phyloP scores from a whole-genome alignment of 2,888 invertebrate species.

The Acronicta psi region DNA sequence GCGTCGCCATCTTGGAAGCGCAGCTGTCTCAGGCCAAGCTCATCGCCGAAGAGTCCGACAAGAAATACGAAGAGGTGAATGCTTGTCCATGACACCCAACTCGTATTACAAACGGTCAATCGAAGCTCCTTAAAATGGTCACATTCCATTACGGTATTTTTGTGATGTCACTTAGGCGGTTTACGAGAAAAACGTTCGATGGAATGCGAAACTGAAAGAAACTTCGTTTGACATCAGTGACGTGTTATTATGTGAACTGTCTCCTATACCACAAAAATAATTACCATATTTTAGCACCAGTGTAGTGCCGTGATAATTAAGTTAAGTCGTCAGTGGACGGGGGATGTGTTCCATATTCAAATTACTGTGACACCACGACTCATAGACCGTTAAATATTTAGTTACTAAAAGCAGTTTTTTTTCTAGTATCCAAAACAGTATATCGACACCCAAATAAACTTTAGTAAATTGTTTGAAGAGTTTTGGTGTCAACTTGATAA shows the following conservation, averaged over 20 bases:
- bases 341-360: constrained; percentile 40
- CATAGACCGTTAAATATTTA: constrained; percentile 21
- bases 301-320: constrained; percentile 32
- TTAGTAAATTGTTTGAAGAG: constrained; percentile 27
- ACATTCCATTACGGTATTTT: constrained; percentile 36
- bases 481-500: constrained; percentile 47
- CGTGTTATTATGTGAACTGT: constrained; percentile 48
- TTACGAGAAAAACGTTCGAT: constrained; percentile 16
- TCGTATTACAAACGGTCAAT: constrained; percentile 29
- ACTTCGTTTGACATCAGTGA: constrained; percentile 40
- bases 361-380: constrained; percentile 35
- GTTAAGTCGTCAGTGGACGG: constrained; percentile 23
- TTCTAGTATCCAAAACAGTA: constrained; percentile 23
- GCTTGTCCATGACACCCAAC: constrained; percentile 64
- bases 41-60: constrained; percentile 99
- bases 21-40: constrained; percentile 99
- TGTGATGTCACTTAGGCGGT: constrained; percentile 19
- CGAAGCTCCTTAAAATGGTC: constrained; percentile 31
- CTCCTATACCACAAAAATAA: constrained; percentile 26
- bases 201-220: constrained; percentile 50
- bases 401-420: constrained; percentile 16
- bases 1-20: constrained; percentile 98
- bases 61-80: constrained; percentile 99
- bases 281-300: constrained; percentile 40
- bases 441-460: constrained; percentile 30